Conservation (phyloP, 1,140 invertebrate species). For the Lycorma delicatula region DNA sequence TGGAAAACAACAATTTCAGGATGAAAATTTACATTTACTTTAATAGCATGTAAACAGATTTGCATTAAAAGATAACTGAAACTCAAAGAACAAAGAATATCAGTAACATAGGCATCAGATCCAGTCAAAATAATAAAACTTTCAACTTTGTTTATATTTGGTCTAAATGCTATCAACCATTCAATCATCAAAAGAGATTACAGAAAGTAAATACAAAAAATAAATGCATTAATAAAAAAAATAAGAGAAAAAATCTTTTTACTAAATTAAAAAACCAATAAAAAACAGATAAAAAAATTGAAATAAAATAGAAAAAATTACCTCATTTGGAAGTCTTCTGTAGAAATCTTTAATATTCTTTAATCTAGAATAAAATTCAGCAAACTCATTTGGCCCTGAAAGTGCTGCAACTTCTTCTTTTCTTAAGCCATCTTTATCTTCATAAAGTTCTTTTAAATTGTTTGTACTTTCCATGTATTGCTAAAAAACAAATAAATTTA, state of each 20-base stretch:
- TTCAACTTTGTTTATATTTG: too few relatives aligned
- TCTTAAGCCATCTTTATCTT: conserved; percentile 91
- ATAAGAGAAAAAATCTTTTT: background rate
- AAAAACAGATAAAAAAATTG: background rate
- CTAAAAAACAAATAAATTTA: conserved; percentile 45
- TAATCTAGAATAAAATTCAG: conserved; percentile 90
- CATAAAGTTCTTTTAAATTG: conserved; percentile 85
- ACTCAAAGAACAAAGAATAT: too few relatives aligned
- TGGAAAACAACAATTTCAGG: too few relatives aligned
- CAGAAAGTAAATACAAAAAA: background rate
- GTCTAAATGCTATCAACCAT: too few relatives aligned
- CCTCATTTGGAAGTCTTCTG: conserved; percentile 91
- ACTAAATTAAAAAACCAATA: background rate
- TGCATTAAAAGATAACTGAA: too few relatives aligned
- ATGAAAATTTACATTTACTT: too few relatives aligned
- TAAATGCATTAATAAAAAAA: background rate
- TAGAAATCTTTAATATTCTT: conserved; percentile 96
- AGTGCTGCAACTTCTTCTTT: conserved; percentile 92
- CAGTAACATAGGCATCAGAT: too few relatives aligned
- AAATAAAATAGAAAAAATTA: conserved; percentile 33
- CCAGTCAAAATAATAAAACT: too few relatives aligned
- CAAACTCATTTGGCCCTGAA: conserved; percentile 96
- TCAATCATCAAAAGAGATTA: background rate
- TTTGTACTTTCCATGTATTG: conserved; percentile 78
- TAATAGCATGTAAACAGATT: too few relatives aligned